Evolutionary conservation across 2,888 invertebrate species (phyloP).

Genomic region (Epirrhoe tristata): DNA sequence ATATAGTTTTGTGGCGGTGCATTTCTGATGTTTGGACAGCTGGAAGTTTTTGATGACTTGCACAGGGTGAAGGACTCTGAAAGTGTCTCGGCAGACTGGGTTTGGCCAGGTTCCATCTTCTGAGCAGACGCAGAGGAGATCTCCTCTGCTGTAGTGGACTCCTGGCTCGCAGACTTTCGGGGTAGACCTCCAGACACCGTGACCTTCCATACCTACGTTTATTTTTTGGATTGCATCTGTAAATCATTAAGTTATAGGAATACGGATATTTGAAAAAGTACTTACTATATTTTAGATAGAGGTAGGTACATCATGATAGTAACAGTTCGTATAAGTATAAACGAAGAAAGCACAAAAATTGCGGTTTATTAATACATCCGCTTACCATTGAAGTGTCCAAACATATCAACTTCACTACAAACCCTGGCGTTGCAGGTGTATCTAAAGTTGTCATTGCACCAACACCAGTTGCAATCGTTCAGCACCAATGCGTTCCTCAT

Average conservation of each 20-base stretch:
- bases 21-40: conserved; percentile 49
- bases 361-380: neutral
- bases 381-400: conserved; percentile 77
- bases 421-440: conserved; percentile 62
- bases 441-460: conserved; percentile 48
- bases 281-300: too few relatives aligned
- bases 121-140: conserved; percentile 66
- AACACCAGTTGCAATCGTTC: conserved; percentile 78
- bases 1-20: conserved; percentile 61
- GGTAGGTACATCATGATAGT: too few relatives aligned
- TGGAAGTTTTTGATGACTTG: conserved; percentile 47
- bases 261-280: neutral
- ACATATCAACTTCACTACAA: conserved; percentile 67
- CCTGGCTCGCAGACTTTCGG: conserved; percentile 61
- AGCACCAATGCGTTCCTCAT: conserved; percentile 49
- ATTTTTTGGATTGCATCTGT: conserved; percentile 69
- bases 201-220: conserved; percentile 74
- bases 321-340: too few relatives aligned
- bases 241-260: conserved; percentile 3
- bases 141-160: conserved; percentile 60
- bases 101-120: conserved; percentile 75
- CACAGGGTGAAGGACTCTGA: conserved; percentile 65
- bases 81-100: conserved; percentile 69
- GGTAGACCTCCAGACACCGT: conserved; percentile 66
- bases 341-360: too few relatives aligned